Evolutionary conservation across 2,888 invertebrate genomes (phyloP), one percentile per base, ranked within the genome.

Genomic region (Caenorhabditis wallacei): DNA sequence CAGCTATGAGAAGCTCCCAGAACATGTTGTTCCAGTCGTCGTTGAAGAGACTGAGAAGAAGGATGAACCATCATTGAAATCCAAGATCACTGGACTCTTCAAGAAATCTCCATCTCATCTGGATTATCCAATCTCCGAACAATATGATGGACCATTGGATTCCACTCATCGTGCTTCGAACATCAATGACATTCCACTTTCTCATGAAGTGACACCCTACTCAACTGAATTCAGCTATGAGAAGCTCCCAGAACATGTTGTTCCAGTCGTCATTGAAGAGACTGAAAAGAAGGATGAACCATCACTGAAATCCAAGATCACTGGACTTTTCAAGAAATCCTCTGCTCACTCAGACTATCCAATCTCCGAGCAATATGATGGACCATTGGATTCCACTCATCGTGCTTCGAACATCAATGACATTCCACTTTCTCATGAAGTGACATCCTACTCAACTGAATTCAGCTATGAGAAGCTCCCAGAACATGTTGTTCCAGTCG

Each of bases 51-150:
- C 43, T 22, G 75, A 75, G 56, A 75, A 63, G 68, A 57, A 71
- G 59, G 61, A 64, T 37, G 64, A 82, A 18, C 70, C 70, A 48
- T 54, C 37, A 16, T 40, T 64, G 35, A 59, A 54, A 26, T 56
- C 22, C 53, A 82, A 84, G 72, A 56, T 84, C 40, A 61, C 84
- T 46, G 84, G 85, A 51, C 48, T 86, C 16, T 85, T 85, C 82
- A 85, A 85, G 72, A 82, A 74, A 37, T 64, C 84, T 20, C 53
- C 81, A 13, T 64, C 82, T 46, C 86, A 54, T 26, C 26, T 30
- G 16, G 54, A 54, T 26, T 54, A 54, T 30, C 54, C 54, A 54
- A 30, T 54, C 54, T 54, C 54, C 16, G 54, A 54, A 11, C n/a
- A 11, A 53, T 53, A 40, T 40, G 40, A 40, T 40, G 40, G 40